Base-by-base conservation (phyloP, 2,113 vertebrate genomes). In the Sander vitreus region DNA sequence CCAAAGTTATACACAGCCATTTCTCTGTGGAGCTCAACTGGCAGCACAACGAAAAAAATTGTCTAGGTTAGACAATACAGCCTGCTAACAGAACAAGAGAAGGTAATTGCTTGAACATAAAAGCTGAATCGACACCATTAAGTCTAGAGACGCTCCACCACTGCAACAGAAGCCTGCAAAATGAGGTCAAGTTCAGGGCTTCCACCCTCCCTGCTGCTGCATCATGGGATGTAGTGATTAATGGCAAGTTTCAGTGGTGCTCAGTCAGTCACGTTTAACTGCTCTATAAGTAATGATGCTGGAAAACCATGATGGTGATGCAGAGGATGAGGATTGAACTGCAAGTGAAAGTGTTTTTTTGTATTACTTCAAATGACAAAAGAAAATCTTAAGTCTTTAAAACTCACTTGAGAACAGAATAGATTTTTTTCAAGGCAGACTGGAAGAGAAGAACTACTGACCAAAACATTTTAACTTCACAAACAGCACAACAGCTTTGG, bases 191-290 rank as follows among this genome's bases (percentile, higher is more conserved):
- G 39, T 48, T 76, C 11, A 11, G 39, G 6, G 8, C 33, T 6
- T 45, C 18, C 23, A 69, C 64, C 23, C 23, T 72, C 47, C 19
- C 21, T 60, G 27, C 54, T 79, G 74, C 65, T 76, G 67, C 73
- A 85, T 77, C 70, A 45, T 63, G 50, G 53, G 64, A 79, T 60
- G 53, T 15, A n/a, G 14, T 71, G 73, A 83, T 87, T 74, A 83
- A 88, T 66, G 73, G 19, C 8, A 23, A 66, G 3, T 16, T 71
- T 79, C 43, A 60, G 69, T 18, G 45, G n/a, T 45, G 62, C 66
- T 68, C 33, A 70, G 45, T 73, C 60, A 30, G 39, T 66, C 54
- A 25, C 19, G 21, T 12, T 66, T 21, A 47, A 59, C 39, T 63
- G 62, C 69, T 66, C 27, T 58, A 14, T 51, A 27, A 70, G 14